Evolutionary conservation across 53 echinoderm and acorn worm genomes (phyloP).

Genomic region (Henricia sp.): DNA sequence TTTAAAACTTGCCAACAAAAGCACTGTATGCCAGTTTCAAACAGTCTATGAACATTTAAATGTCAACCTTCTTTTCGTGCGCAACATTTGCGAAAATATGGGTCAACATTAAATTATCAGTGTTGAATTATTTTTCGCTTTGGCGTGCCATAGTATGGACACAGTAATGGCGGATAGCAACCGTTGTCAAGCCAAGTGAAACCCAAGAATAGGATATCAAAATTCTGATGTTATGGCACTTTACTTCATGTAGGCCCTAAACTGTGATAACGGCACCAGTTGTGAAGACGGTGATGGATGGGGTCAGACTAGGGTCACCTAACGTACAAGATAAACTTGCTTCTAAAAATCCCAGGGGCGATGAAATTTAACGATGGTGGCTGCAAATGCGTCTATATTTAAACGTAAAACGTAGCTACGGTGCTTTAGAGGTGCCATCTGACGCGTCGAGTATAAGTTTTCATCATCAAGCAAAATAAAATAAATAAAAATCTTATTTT

Average conservation of each 20-base stretch:
- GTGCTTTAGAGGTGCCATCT: too few species aligned
- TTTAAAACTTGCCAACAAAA: too few species aligned
- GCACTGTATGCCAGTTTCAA: too few species aligned
- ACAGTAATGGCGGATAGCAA: background rate
- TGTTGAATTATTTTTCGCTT: background rate
- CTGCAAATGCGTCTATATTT: background rate
- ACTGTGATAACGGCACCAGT: conserved; percentile 7
- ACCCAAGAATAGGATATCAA: background rate
- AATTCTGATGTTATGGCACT: background rate
- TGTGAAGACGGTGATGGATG: conserved; percentile 26
- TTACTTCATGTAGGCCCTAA: background rate
- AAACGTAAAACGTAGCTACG: too few species aligned
- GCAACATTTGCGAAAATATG: too few species aligned
- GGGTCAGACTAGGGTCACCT: conserved; percentile 30
- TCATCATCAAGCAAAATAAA: too few species aligned
- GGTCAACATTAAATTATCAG: background rate
- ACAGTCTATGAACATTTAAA: too few species aligned
- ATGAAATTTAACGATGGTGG: background rate
- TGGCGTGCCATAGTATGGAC: background rate
- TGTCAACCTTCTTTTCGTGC: too few species aligned
- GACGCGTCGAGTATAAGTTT: too few species aligned
- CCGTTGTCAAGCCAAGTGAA: conserved; percentile 14
- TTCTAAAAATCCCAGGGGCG: background rate
- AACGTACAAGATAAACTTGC: conserved; percentile 24
- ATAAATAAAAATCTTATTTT: too few species aligned